phyloP scores from a whole-genome alignment of 2,888 invertebrate genomes.

The Lepidocyrtinus sp. region DNA sequence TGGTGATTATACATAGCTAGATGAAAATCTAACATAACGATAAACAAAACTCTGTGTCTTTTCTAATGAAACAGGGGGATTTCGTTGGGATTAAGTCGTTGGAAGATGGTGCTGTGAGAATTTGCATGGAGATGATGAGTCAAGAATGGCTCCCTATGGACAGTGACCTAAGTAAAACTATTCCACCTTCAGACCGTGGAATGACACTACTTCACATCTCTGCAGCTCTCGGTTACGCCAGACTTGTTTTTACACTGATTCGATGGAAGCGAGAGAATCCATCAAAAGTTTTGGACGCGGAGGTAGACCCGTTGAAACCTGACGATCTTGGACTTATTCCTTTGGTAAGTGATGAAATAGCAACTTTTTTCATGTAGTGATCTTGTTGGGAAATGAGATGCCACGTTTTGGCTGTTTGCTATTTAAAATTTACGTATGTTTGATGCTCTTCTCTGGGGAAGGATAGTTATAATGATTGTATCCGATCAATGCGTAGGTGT shows the following conservation, averaged over 20 bases:
- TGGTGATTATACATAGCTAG: not conserved
- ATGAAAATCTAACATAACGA: not conserved
- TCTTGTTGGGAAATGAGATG: too few relatives aligned
- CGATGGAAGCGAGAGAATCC: constrained; percentile 93
- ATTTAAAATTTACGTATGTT: too few relatives aligned
- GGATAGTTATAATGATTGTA: too few relatives aligned
- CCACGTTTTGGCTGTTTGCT: too few relatives aligned
- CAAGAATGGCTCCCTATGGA: constrained; percentile 75
- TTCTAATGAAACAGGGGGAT: constrained; percentile 73
- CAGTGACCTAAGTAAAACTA: constrained; percentile 49
- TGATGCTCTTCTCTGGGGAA: too few relatives aligned
- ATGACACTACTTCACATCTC: constrained; percentile 92
- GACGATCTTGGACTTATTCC: constrained; percentile 94
- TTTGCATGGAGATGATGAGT: constrained; percentile 84
- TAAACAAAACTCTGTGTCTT: not conserved
- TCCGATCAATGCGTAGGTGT: too few relatives aligned
- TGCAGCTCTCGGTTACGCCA: constrained; percentile 89
- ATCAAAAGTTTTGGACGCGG: constrained; percentile 87
- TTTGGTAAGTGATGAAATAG: constrained; percentile 80
- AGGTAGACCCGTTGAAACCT: constrained; percentile 91
- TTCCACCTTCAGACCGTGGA: constrained; percentile 75
- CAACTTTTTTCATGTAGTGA: too few relatives aligned
- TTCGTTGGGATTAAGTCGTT: constrained; percentile 73
- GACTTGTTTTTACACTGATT: constrained; percentile 86
- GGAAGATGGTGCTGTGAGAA: constrained; percentile 88